phyloP scores from a whole-genome alignment of 2,797 vertebrate genomes.

The Loris lydekkerianus region DNA sequence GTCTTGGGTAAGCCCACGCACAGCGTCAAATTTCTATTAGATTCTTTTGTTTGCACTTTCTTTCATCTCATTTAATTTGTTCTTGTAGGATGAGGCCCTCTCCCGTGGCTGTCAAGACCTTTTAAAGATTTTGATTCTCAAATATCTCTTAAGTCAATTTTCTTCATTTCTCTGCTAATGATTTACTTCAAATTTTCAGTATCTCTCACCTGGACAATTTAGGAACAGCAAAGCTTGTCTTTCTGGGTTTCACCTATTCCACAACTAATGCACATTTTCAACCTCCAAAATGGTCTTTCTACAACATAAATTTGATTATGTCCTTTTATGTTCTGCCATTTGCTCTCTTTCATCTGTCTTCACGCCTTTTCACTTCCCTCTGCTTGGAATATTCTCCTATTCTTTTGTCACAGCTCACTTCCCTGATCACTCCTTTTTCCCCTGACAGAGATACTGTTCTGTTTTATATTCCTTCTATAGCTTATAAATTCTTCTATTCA shows the following conservation, averaged over 20 bases:
- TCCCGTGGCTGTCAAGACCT: constrained; percentile 25
- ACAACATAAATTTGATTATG: constrained; percentile 45
- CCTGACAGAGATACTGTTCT: neutral
- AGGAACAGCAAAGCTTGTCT: constrained; percentile 19
- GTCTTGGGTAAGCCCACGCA: neutral
- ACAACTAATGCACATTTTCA: constrained; percentile 42
- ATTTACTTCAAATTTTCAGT: constrained; percentile 51
- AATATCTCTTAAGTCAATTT: constrained; percentile 50
- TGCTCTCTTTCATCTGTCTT: neutral
- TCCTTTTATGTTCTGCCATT: constrained; percentile 41
- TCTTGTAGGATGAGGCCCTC: neutral
- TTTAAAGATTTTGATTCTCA: constrained; percentile 7
- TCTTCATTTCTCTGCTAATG: constrained; percentile 41
- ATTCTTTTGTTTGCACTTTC: constrained; percentile 37
- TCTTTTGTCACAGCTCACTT: neutral
- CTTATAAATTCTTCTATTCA: constrained; percentile 9
- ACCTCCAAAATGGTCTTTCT: constrained; percentile 36
- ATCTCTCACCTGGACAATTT: neutral
- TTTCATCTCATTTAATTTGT: constrained; percentile 47
- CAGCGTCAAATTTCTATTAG: constrained; percentile 36
- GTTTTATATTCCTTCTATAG: neutral
- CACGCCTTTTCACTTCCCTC: neutral
- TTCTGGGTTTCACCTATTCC: constrained; percentile 52
- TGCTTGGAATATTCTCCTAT: neutral
- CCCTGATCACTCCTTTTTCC: neutral